Evolutionary conservation across 2,113 vertebrate genomes (phyloP).

Genomic region (Boulengeromyrus knoepffleri): DNA sequence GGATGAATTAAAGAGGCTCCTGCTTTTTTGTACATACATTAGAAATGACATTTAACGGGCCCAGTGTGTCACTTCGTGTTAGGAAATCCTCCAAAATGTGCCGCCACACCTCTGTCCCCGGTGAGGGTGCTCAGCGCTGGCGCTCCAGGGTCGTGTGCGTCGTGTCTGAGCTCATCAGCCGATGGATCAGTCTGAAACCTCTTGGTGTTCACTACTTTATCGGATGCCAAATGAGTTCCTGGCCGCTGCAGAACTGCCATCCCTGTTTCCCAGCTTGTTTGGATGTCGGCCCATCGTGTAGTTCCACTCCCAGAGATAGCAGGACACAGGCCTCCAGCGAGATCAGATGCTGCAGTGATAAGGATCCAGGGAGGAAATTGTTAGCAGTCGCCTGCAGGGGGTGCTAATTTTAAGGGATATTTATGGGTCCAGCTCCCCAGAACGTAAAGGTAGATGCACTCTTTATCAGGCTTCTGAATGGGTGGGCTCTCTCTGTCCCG

Average conservation of each 20-base stretch:
- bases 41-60: constrained; percentile 14
- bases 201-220: not conserved
- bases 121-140: not conserved
- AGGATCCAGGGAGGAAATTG: not conserved
- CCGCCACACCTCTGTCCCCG: not conserved
- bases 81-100: not conserved
- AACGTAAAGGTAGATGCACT: not conserved
- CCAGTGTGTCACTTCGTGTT: constrained; percentile 10
- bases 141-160: not conserved
- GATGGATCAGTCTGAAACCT: not conserved
- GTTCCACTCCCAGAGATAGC: not conserved
- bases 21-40: not conserved
- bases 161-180: not conserved
- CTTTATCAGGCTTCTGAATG: not conserved
- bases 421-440: not conserved
- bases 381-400: not conserved
- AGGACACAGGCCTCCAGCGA: not conserved
- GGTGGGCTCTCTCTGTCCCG: not conserved
- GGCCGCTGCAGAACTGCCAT: not conserved
- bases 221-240: not conserved
- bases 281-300: not conserved
- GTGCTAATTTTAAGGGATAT: not conserved
- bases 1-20: not conserved
- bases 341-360: not conserved
- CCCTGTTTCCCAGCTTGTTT: not conserved